Evolutionary conservation across 2,888 invertebrate species (phyloP).

Genomic region (Neoascia interrupta): DNA sequence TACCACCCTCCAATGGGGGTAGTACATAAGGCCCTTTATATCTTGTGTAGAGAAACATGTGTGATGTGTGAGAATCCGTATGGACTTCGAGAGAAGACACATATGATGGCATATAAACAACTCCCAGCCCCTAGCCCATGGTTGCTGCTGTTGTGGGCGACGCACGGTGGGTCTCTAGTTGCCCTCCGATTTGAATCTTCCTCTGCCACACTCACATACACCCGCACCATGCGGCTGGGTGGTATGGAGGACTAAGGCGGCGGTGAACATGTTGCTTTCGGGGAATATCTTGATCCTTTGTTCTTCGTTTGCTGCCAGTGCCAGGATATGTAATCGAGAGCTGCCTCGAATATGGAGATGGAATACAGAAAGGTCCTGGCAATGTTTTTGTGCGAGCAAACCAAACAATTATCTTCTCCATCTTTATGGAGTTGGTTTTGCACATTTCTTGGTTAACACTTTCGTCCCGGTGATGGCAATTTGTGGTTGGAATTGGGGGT

Average conservation of each 20-base stretch:
- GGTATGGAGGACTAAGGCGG: conserved; percentile 59
- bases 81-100: conserved; percentile 77
- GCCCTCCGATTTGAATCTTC: conserved; percentile 22
- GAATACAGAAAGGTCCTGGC: conserved; percentile 54
- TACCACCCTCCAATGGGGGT: conserved; percentile 67
- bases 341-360: conserved; percentile 64
- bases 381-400: conserved; percentile 48
- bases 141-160: neutral
- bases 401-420: conserved; percentile 66
- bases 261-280: conserved; percentile 69
- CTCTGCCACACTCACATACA: too few relatives aligned
- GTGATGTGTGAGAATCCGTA: conserved; percentile 80
- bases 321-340: conserved; percentile 68
- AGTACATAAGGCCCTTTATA: conserved; percentile 65
- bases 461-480: conserved; percentile 19
- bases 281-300: conserved; percentile 70
- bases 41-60: conserved; percentile 76
- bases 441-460: conserved; percentile 69
- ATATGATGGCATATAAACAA: conserved; percentile 79
- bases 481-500: conserved; percentile 12
- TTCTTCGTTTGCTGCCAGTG: conserved; percentile 53
- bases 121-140: conserved; percentile 63
- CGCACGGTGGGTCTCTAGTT: neutral
- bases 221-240: conserved; percentile 19
- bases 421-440: conserved; percentile 69